phyloP scores from a whole-genome alignment of 2,797 vertebrate species.

The Acrocephalus scirpaceus region DNA sequence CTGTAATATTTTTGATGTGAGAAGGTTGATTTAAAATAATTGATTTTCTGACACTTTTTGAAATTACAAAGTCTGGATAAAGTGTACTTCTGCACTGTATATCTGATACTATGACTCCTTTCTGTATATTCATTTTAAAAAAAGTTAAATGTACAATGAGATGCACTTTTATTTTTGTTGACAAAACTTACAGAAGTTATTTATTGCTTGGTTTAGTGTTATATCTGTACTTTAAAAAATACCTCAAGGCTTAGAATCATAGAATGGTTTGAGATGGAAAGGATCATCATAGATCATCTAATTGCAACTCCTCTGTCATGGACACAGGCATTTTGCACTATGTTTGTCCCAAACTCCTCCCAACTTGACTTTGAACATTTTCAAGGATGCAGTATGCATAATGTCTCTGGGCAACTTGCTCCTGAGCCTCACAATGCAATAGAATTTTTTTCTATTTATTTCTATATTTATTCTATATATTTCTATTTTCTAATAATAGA shows the following conservation, averaged over 20 bases:
- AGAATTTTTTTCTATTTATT: background rate
- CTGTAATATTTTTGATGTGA: background rate
- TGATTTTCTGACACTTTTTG: background rate
- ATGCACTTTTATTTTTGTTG: background rate
- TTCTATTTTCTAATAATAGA: background rate
- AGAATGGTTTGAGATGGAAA: background rate
- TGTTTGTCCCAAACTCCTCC: background rate
- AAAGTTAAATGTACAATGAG: background rate
- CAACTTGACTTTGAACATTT: background rate
- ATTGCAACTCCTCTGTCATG: background rate
- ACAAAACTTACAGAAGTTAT: background rate
- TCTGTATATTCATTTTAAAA: background rate
- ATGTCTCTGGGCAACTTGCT: background rate
- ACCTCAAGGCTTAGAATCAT: background rate
- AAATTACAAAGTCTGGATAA: background rate
- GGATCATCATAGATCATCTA: background rate
- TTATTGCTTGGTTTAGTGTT: background rate
- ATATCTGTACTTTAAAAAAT: background rate
- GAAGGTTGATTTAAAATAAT: background rate
- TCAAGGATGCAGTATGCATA: background rate
- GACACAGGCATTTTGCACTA: background rate
- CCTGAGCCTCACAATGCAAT: fast-evolving
- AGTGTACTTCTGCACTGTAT: background rate
- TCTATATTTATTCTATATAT: background rate
- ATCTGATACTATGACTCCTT: background rate